Base-by-base conservation (phyloP, 2,888 invertebrate species). In the Sarcophaga variegata region DNA sequence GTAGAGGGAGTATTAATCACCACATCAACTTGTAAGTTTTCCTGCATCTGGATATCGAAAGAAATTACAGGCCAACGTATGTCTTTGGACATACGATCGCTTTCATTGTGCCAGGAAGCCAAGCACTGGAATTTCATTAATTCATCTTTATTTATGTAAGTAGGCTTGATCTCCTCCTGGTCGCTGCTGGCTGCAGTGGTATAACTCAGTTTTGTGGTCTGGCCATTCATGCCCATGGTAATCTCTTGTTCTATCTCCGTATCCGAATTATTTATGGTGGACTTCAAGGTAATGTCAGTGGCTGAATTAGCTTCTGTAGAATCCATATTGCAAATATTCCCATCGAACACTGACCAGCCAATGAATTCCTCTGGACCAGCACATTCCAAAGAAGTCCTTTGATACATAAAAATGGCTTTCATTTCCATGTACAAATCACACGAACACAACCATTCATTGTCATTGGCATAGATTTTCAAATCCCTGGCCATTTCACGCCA, bases 371-470 rank as follows among this genome's bases (percentile, higher is more conserved):
- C 74, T 0, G 91, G 90, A 4, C 79, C 70, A 1, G n/a, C 22
- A 47, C 92, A 92, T 25, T 85, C 69, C 5, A 90, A 22, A 8
- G 8, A 54, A 0, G 22, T 10, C 22, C 14, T 45, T 6, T 76
- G 14, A 54, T 89, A 83, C 5, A 63, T 45, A 20, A 90, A 89
- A 3, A 92, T 84, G 0, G 14, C 20, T 0, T 83, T 74, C 88
- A 91, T 89, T 64, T 91, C 85, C 2, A 0, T 27, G n/a, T 85
- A 88, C 12, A 92, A 80, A 0, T 77, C 62, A 69, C 92, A 92
- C 5, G 89, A 81, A 71, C 92, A 92, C 5, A 88, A 54, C 93
- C 92, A 92, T 1, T 74, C 75, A 85, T 92, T 92, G 3, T 37
- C 69, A 4, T 72, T 25, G 0, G 90, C 90, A 37, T 72, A 47